phyloP scores from a whole-genome alignment of 1,140 invertebrate species.

The Pissodes strobi region DNA sequence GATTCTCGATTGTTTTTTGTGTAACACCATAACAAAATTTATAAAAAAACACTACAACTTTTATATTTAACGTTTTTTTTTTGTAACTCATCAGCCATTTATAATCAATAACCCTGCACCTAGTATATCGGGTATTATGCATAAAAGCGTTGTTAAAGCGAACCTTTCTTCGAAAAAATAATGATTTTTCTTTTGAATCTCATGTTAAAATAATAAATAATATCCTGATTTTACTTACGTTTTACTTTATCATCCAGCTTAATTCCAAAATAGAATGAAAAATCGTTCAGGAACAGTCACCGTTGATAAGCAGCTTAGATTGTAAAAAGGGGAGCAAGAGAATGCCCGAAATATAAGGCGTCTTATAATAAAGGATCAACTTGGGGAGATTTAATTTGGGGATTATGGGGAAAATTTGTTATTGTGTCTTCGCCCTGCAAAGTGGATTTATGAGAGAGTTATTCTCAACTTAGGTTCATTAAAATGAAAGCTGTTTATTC shows the following conservation, averaged over 20 bases:
- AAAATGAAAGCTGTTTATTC: slow-evolving; percentile 9
- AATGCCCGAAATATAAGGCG: slow-evolving; percentile 8
- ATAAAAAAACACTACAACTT: no score
- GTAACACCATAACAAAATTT: no score
- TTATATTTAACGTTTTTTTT: no score
- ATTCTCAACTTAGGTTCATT: slow-evolving; percentile 15
- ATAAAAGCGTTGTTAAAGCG: no score
- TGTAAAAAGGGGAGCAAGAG: background rate
- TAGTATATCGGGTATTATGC: no score
- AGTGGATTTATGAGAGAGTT: slow-evolving; percentile 18
- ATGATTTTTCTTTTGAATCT: no score
- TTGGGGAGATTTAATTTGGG: slow-evolving; percentile 28
- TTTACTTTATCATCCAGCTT: background rate
- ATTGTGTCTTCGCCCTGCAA: slow-evolving; percentile 7
- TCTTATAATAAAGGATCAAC: slow-evolving; percentile 16
- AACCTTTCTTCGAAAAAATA: no score
- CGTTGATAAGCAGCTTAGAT: slow-evolving; percentile 12
- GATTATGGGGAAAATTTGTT: slow-evolving; percentile 8
- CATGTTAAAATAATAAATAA: no score
- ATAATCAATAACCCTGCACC: no score
- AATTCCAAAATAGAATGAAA: slow-evolving; percentile 1
- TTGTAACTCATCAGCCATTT: no score
- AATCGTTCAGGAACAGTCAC: background rate
- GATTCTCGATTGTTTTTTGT: no score
- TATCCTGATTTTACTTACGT: no score